Base-by-base conservation (phyloP, 2,113 vertebrate genomes). In the Oenanthe melanoleuca region DNA sequence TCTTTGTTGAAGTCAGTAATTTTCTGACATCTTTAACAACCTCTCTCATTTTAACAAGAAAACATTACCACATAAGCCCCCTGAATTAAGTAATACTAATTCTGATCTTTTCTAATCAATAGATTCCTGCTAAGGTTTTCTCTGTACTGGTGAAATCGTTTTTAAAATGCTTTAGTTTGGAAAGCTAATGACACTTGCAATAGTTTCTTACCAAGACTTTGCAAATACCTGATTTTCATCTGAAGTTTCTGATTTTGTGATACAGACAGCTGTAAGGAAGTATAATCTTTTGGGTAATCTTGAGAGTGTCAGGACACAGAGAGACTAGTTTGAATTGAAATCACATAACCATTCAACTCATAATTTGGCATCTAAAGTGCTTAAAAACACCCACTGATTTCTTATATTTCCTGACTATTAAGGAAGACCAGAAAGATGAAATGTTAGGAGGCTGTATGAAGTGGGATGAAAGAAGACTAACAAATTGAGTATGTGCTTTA, bases 321-420 rank as follows among this genome's bases (percentile, higher is more conserved):
- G 60, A 89, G 23, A 70, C 63, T 95, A 16, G 31, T 34, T 90
- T 80, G 67, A 73, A 71, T 80, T 92, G 82, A 94, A 95, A 95
- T 96, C 67, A 66, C 56, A 21, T 75, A 93, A 91, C 73, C 73
- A 65, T 89, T 94, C 75, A 92, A 86, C 34, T 86, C 67, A 63
- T 88, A 42, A 70, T 80, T 86, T 92, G 74, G 88, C 95, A 94
- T 73, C 55, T 59, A 9, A 90, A 93, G 64, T 83, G 52, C 66
- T 83, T 94, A 29, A 85, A 85, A 95, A 94, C 86, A 94, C 86
- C 79, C 64, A 77, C 92, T 80, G 90, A 34, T 88, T 93, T 92
- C 63, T 86, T 93, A 2, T 73, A 53, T 88, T 96, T 94, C 71
- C 75, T 96, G 38, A 55, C 29, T 92, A 25, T 80, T 89, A 94